Percentiles rank a stretch among this genome's conserved stretches.
Conservation (phyloP, 2,888 invertebrate species). For the Conomelus anceps region DNA sequence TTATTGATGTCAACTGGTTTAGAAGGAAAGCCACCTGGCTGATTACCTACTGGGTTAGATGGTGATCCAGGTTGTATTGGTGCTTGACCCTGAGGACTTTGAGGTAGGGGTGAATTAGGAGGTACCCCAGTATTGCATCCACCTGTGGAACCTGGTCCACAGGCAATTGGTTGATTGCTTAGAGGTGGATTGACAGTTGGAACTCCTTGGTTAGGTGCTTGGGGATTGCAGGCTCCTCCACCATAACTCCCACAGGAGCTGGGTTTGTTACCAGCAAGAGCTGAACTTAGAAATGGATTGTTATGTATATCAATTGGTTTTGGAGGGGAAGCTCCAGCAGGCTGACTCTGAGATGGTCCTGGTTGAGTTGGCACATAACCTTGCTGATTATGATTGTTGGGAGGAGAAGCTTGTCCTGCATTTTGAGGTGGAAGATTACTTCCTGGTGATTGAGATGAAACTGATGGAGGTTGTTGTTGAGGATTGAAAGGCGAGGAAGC, state of each 20-base stretch:
- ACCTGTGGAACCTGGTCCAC: background rate
- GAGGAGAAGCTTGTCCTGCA: background rate
- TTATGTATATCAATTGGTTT: conserved; percentile 22
- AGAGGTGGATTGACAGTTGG: background rate
- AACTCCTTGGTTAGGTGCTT: conserved; percentile 1
- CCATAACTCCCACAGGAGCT: background rate
- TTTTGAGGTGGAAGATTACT: background rate
- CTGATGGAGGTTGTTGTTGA: conserved; percentile 35
- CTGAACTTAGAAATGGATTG: conserved; percentile 23
- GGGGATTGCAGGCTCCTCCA: background rate
- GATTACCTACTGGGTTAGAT: background rate
- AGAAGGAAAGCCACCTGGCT: background rate
- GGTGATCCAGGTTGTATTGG: conserved; percentile 5
- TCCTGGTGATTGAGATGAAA: background rate
- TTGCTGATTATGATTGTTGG: background rate
- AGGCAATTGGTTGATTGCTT: conserved; percentile 17
- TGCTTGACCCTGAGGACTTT: conserved; percentile 8
- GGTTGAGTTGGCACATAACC: background rate
- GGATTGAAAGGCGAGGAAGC: conserved; percentile 53
- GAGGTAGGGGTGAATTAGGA: conserved; percentile 35
- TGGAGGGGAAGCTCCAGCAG: background rate
- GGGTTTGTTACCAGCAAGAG: background rate
- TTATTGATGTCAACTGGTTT: conserved; percentile 21
- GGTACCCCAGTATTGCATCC: conserved; percentile 10
- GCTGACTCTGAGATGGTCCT: background rate